phyloP scores from a whole-genome alignment of 2,797 vertebrate species.

The Phyllotis vaccarum region DNA sequence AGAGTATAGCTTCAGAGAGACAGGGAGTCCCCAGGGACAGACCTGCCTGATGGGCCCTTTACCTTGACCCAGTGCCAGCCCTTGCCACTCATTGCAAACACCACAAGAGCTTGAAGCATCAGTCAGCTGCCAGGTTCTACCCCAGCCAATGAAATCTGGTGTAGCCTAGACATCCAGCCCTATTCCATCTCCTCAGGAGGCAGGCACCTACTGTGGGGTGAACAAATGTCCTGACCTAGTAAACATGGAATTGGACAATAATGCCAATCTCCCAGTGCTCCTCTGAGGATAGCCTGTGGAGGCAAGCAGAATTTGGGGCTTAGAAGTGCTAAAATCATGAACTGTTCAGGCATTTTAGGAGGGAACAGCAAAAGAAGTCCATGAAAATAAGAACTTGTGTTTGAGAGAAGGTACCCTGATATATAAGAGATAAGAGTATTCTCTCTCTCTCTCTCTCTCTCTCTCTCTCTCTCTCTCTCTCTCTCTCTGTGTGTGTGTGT shows the following conservation, averaged over 20 bases:
- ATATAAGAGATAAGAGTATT: background rate
- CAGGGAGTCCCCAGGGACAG: background rate
- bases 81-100: background rate
- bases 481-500: background rate
- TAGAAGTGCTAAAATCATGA: background rate
- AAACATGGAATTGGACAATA: too few relatives aligned
- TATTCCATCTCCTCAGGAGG: background rate
- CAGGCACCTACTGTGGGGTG: background rate
- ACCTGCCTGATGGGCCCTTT: background rate
- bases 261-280: rapidly evolving
- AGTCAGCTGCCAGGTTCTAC: background rate
- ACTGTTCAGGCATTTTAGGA: background rate
- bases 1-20: background rate
- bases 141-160: background rate
- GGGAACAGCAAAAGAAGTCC: background rate
- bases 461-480: too few relatives aligned
- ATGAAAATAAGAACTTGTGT: background rate
- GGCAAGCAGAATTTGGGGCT: background rate
- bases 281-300: background rate
- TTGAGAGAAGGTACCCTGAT: too few relatives aligned
- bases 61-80: background rate
- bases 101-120: background rate
- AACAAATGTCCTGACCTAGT: background rate
- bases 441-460: too few relatives aligned
- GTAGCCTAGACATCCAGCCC: background rate